phyloP scores from a whole-genome alignment of 2,113 vertebrate genomes.

The Pedionomus torquatus region DNA sequence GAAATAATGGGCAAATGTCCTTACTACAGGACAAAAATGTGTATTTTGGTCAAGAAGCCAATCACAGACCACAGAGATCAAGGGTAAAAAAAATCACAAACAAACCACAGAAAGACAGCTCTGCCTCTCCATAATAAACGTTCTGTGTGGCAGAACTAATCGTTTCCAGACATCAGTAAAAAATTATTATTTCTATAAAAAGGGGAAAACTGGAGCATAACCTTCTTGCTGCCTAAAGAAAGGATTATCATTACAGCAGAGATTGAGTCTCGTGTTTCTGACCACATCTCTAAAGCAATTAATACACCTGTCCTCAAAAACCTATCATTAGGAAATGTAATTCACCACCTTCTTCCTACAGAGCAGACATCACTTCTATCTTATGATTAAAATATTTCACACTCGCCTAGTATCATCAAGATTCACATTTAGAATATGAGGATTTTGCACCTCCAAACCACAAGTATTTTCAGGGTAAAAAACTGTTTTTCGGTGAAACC shows the following conservation, averaged over 20 bases:
- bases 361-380: not conserved
- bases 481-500: not conserved
- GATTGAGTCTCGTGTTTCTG: not conserved
- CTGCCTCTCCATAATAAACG: not conserved
- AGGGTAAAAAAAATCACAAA: accelerated
- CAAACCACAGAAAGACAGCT: not conserved
- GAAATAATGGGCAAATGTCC: not conserved
- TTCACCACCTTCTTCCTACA: not conserved
- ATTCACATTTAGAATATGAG: not conserved
- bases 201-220: not conserved
- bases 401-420: not conserved
- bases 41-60: not conserved
- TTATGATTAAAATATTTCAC: not conserved
- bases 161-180: not conserved
- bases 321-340: not conserved
- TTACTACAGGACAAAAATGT: not conserved
- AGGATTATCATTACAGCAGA: not conserved
- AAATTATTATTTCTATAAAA: not conserved
- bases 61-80: not conserved
- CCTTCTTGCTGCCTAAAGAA: not conserved
- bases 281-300: not conserved
- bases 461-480: not conserved
- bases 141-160: not conserved
- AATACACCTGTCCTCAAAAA: not conserved
- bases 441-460: not conserved